Evolutionary conservation across 2,888 invertebrate species (phyloP), one percentile per base, ranked within the genome.

Genomic region (Hypselothyrea guttata): DNA sequence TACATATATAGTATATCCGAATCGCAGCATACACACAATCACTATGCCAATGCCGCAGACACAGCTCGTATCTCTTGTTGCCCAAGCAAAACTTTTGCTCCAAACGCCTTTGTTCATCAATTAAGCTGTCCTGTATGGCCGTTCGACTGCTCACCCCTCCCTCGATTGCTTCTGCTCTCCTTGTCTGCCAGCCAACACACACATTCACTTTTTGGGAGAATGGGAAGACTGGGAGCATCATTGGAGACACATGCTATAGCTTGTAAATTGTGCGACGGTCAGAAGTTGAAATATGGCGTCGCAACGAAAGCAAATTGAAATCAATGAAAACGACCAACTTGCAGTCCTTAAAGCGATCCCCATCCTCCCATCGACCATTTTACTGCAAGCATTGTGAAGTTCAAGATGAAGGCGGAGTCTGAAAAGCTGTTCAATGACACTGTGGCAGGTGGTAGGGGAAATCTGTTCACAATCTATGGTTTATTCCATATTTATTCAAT

Each of bases 101-200:
- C 73, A 79, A 82, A 82, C 81, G 81, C 83, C 85, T 82, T 82
- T 83, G 85, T 84, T 84, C 81, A 82, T 82, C 84, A 84, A 84
- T 84, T 79, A 84, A 84, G 75, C 75, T 83, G 85, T 70, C 71
- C 79, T 68, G 81, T 70, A 66, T 59, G 71, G 73, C 74, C 60
- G 67, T 28, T 44, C 37, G 61, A 52, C 68, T 46, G 31, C n/a
- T n/a, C 33, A 22, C 45, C 31, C 35, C 13, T 13, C 44, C 35
- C 37, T 33, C 7, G 9, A 31, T 11, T 1, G 31, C 16, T n/a
- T 1, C 11, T 16, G 4, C 9, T 27, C n/a, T 9, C 0, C 28
- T 42, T 49, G 57, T 53, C 54, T 56, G 37, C 45, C 31, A 8
- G 15, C 37, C 34, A 33, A 47, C 46, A 62, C 40, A 59, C 53